phyloP scores from a whole-genome alignment of 2,797 vertebrate genomes.

The Acanthornis magna region DNA sequence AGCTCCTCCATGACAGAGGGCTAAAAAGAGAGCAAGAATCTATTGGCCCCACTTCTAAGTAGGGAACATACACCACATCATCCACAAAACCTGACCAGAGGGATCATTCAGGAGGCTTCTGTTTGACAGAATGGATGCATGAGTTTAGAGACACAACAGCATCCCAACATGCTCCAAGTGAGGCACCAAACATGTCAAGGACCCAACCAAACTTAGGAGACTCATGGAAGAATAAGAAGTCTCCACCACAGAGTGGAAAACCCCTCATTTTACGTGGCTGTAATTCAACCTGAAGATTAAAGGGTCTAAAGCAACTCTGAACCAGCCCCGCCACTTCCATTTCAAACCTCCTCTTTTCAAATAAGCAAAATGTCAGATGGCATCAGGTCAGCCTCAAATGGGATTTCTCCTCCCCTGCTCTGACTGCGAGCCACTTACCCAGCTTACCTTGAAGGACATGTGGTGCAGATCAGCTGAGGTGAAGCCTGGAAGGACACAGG shows the following conservation, averaged over 20 bases:
- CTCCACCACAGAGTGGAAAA: neutral
- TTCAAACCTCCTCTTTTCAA: neutral
- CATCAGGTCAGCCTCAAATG: constrained; percentile 55
- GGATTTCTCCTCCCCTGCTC: constrained; percentile 38
- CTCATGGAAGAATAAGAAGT: neutral
- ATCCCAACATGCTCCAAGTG: neutral
- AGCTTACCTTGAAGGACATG: constrained; percentile 62
- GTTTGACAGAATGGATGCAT: neutral
- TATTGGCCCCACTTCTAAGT: neutral
- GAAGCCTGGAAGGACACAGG: constrained; percentile 56
- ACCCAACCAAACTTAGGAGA: neutral
- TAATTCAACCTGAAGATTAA: neutral
- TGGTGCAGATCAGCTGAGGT: constrained; percentile 62
- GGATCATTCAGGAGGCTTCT: neutral
- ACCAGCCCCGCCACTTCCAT: neutral
- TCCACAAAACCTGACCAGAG: neutral
- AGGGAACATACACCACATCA: neutral
- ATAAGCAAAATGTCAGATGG: constrained; percentile 35
- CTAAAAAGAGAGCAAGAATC: neutral
- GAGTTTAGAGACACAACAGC: neutral
- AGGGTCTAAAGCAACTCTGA: neutral
- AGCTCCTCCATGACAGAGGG: neutral
- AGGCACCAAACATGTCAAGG: neutral
- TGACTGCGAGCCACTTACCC: constrained; percentile 64
- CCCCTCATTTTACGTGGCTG: neutral